These are phyloP conservation scores for Ceriagrion tenellum DNA, from an alignment of 2,888 invertebrate genomes.

Conservation along the genomic window DNA sequence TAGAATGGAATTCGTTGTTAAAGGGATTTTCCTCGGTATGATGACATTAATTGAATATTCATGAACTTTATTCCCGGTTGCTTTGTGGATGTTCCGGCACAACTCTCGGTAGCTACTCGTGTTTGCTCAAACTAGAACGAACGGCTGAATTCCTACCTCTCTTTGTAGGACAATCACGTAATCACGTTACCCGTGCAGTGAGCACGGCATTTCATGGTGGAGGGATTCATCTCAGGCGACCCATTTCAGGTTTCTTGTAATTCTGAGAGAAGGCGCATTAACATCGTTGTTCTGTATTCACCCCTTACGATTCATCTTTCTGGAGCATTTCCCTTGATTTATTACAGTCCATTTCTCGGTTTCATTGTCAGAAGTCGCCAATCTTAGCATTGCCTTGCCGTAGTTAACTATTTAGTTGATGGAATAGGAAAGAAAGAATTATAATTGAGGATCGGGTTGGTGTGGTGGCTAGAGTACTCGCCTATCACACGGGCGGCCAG, in stretches of 20 bases:
- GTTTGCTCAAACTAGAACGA: neutral
- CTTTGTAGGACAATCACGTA: slow-evolving; percentile 16
- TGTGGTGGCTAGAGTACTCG: no score
- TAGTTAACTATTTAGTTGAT: no score
- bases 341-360: neutral
- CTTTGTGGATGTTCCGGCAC: neutral
- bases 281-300: neutral
- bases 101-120: neutral
- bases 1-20: no score
- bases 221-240: neutral
- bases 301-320: neutral
- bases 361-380: no score
- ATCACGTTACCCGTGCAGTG: neutral
- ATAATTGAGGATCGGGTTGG: no score
- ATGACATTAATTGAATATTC: neutral
- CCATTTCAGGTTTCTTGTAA: neutral
- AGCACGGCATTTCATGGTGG: neutral
- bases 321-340: neutral
- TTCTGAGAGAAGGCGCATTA: neutral
- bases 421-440: no score
- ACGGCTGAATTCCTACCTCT: neutral
- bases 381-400: no score
- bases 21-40: no score
- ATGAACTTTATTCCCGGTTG: neutral
- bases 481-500: no score